These are phyloP conservation scores for Vulpes vulpes DNA, from an alignment of 2,113 vertebrate genomes.

Conservation along the genomic window DNA sequence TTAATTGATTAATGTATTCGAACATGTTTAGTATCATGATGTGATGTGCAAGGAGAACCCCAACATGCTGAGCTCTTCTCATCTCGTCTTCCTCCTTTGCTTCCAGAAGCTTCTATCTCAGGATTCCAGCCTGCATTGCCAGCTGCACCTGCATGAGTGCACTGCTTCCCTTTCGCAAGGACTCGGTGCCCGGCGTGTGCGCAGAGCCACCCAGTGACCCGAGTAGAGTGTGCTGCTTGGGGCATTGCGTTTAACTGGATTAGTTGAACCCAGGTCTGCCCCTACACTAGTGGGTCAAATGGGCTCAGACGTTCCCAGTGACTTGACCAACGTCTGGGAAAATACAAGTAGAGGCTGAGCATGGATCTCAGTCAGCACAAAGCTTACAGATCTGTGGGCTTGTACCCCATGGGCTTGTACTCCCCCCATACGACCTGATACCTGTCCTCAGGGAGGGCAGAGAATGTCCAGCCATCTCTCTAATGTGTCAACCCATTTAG, in stretches of 20 bases:
- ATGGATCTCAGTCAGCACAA: not conserved
- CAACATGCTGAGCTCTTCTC: not conserved
- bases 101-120: not conserved
- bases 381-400: too few species aligned
- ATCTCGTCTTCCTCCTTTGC: not conserved
- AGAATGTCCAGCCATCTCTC: fast-evolving
- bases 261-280: not conserved
- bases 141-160: not conserved
- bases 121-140: not conserved
- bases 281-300: not conserved
- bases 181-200: too few species aligned
- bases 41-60: not conserved
- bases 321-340: not conserved
- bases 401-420: fast-evolving
- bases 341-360: not conserved
- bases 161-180: not conserved
- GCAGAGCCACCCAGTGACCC: too few species aligned
- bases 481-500: too few species aligned
- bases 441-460: fast-evolving
- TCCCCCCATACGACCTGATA: too few species aligned
- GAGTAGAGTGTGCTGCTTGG: too few species aligned
- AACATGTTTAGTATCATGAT: not conserved
- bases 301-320: not conserved
- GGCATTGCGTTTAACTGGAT: too few species aligned
- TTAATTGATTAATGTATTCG: not conserved